These are phyloP conservation scores for Drosophila tristis DNA, from an alignment of 1,140 invertebrate species.

Conservation along the genomic window DNA sequence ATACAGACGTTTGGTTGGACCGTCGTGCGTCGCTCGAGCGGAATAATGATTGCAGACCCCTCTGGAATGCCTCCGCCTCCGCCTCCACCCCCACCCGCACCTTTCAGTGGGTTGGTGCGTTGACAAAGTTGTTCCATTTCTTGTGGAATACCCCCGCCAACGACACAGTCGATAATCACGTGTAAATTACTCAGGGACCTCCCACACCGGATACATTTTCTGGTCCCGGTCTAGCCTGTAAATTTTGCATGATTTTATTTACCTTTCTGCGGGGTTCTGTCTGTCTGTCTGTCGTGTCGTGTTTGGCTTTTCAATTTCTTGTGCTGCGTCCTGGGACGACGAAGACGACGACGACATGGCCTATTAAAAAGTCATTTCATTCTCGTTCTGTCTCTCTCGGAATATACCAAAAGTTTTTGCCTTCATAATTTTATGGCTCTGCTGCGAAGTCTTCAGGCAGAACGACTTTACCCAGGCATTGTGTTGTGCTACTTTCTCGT, in stretches of 20 bases:
- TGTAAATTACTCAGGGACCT: conserved; percentile 53
- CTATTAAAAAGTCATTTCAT: conserved; percentile 48
- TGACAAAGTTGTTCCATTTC: conserved; percentile 57
- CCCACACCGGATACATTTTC: conserved; percentile 16
- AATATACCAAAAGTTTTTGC: conserved; percentile 26
- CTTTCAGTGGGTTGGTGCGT: conserved; percentile 3
- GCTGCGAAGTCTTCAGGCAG: no score
- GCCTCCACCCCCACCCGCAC: no score
- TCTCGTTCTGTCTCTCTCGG: conserved; percentile 5
- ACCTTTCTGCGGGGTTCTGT: not conserved
- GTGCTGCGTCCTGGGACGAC: conserved; percentile 8
- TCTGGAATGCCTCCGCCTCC: not conserved
- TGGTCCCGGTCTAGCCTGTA: conserved; percentile 10
- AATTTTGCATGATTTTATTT: conserved; percentile 24
- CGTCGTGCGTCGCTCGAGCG: conserved; percentile 11
- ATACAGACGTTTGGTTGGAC: conserved; percentile 6
- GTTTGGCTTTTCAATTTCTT: conserved; percentile 35
- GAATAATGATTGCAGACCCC: conserved; percentile 41
- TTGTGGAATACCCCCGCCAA: not conserved
- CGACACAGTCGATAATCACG: conserved; percentile 50
- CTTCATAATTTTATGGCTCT: conserved; percentile 17
- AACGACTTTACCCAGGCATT: no score
- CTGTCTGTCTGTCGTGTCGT: no score
- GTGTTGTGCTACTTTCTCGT: conserved; percentile 17
- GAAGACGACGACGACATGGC: conserved; percentile 2